These are phyloP conservation scores for Characodon lateralis DNA, from an alignment of 2,797 vertebrate species.

Conservation along the genomic window DNA sequence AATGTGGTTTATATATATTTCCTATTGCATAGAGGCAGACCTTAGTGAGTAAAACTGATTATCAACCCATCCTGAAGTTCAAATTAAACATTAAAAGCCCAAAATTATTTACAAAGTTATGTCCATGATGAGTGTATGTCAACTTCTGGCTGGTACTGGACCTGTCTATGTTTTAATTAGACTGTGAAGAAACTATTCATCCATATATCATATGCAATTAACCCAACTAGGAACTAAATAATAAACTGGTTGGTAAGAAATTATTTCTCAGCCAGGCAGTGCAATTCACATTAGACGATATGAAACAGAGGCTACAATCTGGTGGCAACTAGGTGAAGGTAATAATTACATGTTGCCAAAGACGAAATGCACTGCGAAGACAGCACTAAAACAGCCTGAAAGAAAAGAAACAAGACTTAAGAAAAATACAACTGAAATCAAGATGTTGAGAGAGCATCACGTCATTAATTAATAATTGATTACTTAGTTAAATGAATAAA, in stretches of 20 bases:
- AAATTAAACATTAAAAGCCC: no score
- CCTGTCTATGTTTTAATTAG: no score
- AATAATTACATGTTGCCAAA: neutral
- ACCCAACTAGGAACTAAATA: neutral
- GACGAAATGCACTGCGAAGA: neutral
- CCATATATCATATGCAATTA: neutral
- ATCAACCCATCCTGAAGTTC: neutral
- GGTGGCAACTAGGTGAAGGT: constrained; percentile 1
- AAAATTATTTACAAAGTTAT: neutral
- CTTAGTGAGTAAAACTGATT: no score
- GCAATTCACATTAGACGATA: neutral
- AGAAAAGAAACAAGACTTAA: neutral
- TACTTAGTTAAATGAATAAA: neutral
- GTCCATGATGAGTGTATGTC: neutral
- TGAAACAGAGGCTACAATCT: constrained; percentile 3
- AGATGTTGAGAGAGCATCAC: neutral
- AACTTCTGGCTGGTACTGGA: neutral
- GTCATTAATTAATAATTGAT: constrained; percentile 5
- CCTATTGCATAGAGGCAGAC: no score
- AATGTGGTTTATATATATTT: no score
- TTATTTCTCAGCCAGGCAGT: neutral
- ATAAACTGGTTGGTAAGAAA: neutral
- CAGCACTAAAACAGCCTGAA: neutral
- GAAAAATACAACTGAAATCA: neutral
- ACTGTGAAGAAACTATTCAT: neutral